A percentile compares a stretch with the other conserved stretches of the same genome.
These are phyloP conservation scores for Drosophila limbata DNA, from an alignment of 2,888 invertebrate species.

Conservation along the genomic window DNA sequence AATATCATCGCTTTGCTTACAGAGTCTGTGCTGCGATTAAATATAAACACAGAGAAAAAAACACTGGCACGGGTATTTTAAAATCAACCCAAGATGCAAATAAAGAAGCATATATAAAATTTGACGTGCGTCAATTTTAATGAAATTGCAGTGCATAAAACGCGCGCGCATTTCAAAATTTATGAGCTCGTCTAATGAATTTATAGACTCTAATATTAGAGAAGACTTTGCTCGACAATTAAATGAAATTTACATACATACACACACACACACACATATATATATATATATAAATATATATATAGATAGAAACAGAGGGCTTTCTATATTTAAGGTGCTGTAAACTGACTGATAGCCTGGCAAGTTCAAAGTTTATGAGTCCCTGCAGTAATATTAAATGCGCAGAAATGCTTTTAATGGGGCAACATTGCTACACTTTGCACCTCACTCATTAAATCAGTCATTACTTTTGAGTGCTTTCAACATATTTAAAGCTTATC, in stretches of 20 bases:
- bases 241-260: constrained; percentile 60
- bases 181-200: constrained; percentile 50
- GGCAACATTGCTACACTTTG: constrained; percentile 39
- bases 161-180: constrained; percentile 48
- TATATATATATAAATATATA: constrained; percentile 15
- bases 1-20: not conserved
- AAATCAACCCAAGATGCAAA: not conserved
- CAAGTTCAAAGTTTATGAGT: constrained; percentile 47
- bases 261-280: constrained; percentile 11
- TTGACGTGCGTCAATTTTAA: constrained; percentile 19
- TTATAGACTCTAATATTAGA: constrained; percentile 67
- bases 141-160: constrained; percentile 40
- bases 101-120: not conserved
- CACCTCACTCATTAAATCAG: constrained; percentile 44
- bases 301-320: constrained; percentile 1
- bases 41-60: not conserved
- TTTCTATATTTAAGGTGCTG: constrained; percentile 15
- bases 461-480: constrained; percentile 20
- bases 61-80: not conserved
- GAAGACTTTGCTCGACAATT: constrained; percentile 51
- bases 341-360: constrained; percentile 30
- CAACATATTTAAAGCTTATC: constrained; percentile 16
- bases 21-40: not conserved
- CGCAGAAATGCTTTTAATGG: constrained; percentile 33
- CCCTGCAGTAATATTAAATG: constrained; percentile 52